Percentiles rank a stretch among this genome's conserved stretches.
These are phyloP conservation scores for Kobus ellipsiprymnus DNA, from an alignment of 2,113 vertebrate genomes.

Conservation along the genomic window DNA sequence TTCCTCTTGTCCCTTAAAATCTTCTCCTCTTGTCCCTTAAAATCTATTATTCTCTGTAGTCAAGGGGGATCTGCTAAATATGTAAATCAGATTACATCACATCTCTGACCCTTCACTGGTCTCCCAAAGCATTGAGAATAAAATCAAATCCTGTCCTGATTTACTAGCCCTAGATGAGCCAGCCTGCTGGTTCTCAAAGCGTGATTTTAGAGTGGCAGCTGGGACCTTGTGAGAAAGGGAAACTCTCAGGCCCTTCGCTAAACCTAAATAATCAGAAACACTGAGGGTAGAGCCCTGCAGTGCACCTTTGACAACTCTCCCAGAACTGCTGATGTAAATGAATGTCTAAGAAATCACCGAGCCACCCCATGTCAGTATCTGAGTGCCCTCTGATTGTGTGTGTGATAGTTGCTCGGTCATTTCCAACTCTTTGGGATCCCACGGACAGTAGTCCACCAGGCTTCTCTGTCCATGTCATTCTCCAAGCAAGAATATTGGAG, in stretches of 20 bases:
- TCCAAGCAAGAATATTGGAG: neutral
- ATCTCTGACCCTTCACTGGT: neutral
- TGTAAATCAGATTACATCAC: neutral
- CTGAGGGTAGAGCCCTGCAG: neutral
- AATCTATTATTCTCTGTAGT: neutral
- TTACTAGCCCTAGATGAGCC: neutral
- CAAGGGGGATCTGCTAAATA: neutral
- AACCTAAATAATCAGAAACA: neutral
- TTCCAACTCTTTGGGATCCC: neutral
- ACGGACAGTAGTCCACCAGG: neutral
- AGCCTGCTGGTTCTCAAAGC: neutral
- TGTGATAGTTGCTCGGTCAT: neutral
- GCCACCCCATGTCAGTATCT: neutral
- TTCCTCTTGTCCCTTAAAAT: neutral
- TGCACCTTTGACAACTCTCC: neutral
- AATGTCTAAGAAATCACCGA: neutral
- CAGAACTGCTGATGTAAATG: neutral
- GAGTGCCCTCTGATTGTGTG: neutral
- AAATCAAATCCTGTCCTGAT: neutral
- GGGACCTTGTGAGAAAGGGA: neutral
- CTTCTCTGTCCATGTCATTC: neutral
- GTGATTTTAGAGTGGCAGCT: neutral
- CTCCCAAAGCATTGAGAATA: neutral
- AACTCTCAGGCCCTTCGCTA: neutral
- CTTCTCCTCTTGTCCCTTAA: neutral